These are phyloP conservation scores for Sakesphorus luctuosus DNA, from an alignment of 2,113 vertebrate genomes.

Conservation along the genomic window DNA sequence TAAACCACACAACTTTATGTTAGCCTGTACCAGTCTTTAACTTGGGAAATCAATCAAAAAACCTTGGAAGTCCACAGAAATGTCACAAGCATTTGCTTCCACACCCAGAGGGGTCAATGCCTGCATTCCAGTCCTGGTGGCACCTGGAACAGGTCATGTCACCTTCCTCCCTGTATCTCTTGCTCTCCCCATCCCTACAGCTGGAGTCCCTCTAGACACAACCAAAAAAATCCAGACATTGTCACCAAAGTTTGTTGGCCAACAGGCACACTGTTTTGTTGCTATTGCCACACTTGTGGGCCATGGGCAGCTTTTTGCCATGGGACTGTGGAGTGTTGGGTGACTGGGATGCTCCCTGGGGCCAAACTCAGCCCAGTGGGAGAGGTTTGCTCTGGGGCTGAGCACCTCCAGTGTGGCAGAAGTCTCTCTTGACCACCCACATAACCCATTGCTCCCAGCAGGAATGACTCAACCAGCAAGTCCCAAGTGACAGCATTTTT, in stretches of 20 bases:
- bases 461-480: background rate
- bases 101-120: background rate
- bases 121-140: background rate
- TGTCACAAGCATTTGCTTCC: background rate
- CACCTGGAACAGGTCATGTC: background rate
- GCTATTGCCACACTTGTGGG: no score
- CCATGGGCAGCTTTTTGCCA: background rate
- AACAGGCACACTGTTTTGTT: background rate
- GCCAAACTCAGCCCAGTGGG: background rate
- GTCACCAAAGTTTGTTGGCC: fast-evolving
- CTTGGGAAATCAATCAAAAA: background rate
- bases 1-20: background rate
- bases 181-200: background rate
- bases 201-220: background rate
- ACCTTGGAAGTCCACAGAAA: background rate
- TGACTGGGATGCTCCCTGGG: background rate
- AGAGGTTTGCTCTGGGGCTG: background rate
- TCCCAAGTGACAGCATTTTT: background rate
- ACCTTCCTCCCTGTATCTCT: fast-evolving
- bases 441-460: background rate
- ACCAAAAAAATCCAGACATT: background rate
- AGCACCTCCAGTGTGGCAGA: background rate
- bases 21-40: background rate
- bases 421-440: background rate
- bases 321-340: fast-evolving